Evolutionary conservation across 1,140 invertebrate genomes (phyloP).

Genomic region (Habropoda laboriosa): DNA sequence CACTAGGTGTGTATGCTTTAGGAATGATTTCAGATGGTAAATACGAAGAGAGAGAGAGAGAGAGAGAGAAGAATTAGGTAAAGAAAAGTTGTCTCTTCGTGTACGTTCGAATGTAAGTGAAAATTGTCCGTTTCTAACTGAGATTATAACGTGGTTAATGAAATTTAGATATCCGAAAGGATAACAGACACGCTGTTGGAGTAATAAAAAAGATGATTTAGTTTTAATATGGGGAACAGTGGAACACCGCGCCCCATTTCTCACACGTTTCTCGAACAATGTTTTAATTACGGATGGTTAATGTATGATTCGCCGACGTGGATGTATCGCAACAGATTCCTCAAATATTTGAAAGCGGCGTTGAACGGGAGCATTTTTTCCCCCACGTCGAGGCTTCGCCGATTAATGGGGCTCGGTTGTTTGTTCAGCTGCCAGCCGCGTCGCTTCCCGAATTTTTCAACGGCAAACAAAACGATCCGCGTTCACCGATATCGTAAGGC

Average conservation of each 20-base stretch:
- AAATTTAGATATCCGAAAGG: constrained; percentile 14
- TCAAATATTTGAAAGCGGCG: constrained; percentile 34
- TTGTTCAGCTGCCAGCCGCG: constrained; percentile 24
- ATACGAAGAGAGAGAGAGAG: neutral
- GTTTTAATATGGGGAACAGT: neutral
- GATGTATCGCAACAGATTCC: constrained; percentile 20
- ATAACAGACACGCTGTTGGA: neutral
- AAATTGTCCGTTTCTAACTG: neutral
- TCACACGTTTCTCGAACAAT: constrained; percentile 1
- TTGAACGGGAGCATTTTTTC: constrained; percentile 24
- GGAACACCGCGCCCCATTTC: neutral
- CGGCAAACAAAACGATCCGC: constrained; percentile 20
- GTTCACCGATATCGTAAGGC: neutral
- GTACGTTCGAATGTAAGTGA: neutral
- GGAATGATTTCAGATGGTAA: no score
- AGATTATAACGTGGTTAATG: neutral
- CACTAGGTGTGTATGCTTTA: neutral
- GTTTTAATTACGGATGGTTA: constrained; percentile 2
- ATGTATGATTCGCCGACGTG: constrained; percentile 1
- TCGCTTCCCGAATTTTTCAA: constrained; percentile 26
- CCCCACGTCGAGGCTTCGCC: neutral
- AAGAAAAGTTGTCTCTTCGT: neutral
- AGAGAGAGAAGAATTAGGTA: no score
- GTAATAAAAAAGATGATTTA: neutral
- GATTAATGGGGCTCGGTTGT: constrained; percentile 43